Evolutionary conservation across 2,113 vertebrate genomes (phyloP).

Genomic region (Axis porcinus): DNA sequence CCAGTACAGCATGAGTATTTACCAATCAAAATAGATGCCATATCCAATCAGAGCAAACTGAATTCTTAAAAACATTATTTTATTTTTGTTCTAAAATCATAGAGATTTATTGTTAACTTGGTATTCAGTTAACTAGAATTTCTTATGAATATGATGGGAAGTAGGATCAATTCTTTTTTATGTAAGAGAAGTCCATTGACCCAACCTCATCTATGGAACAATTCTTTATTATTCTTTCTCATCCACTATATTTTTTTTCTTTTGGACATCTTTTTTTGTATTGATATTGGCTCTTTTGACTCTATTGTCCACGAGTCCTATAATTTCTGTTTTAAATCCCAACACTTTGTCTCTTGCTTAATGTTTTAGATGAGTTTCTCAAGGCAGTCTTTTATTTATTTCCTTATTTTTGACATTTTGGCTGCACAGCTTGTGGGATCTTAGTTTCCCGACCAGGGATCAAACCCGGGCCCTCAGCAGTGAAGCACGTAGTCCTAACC

Average conservation of each 20-base stretch:
- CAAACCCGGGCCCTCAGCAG: neutral
- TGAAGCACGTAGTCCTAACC: neutral
- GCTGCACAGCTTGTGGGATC: neutral
- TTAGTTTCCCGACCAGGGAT: neutral
- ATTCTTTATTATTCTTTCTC: neutral
- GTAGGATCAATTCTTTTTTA: neutral
- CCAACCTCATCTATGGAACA: neutral
- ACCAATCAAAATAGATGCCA: neutral
- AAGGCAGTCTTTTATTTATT: neutral
- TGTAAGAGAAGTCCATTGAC: neutral
- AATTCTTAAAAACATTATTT: neutral
- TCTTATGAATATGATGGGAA: neutral
- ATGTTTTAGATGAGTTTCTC: neutral
- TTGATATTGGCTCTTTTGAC: neutral
- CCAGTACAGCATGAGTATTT: neutral
- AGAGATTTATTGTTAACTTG: neutral
- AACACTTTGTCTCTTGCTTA: neutral
- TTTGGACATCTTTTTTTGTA: neutral
- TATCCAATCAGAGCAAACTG: neutral
- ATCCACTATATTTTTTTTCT: neutral
- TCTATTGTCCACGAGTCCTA: neutral
- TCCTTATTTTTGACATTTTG: neutral
- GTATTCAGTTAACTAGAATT: neutral
- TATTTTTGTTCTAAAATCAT: neutral
- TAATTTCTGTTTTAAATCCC: neutral